A percentile compares a stretch with the other conserved stretches of the same genome.
Evolutionary conservation across 2,888 invertebrate species (phyloP).

Genomic region (Drosophila bunnanda): DNA sequence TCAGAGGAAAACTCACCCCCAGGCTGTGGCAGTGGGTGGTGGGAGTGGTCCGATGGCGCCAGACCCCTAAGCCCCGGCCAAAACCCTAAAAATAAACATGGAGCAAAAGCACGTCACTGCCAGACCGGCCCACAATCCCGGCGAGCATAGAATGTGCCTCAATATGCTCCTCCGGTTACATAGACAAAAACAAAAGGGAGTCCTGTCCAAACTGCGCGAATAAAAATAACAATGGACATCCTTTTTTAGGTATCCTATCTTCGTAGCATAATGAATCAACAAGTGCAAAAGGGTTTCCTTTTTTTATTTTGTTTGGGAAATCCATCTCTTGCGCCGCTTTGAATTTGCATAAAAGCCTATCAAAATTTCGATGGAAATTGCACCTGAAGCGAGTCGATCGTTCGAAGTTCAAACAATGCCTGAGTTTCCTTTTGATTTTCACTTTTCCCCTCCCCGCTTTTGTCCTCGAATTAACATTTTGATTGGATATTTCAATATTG

Average conservation of each 20-base stretch:
- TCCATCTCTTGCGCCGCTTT: slow-evolving; percentile 7
- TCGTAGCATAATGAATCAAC: slow-evolving; percentile 58
- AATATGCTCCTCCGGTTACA: slow-evolving; percentile 48
- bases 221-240: slow-evolving; percentile 32
- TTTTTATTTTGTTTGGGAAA: slow-evolving; percentile 8
- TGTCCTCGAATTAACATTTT: slow-evolving; percentile 74
- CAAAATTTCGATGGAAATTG: slow-evolving; percentile 27
- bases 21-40: no score
- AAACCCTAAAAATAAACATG: slow-evolving; percentile 60
- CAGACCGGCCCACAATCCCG: slow-evolving; percentile 13
- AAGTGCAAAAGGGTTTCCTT: slow-evolving; percentile 50
- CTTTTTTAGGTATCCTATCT: slow-evolving; percentile 14
- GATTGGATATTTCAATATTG: slow-evolving; percentile 80
- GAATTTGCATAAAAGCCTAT: slow-evolving; percentile 65
- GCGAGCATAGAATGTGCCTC: slow-evolving; percentile 47
- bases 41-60: slow-evolving; percentile 44
- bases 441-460: slow-evolving; percentile 16
- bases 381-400: slow-evolving; percentile 18
- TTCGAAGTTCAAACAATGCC: slow-evolving; percentile 17
- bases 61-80: slow-evolving; percentile 37
- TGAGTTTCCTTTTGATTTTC: slow-evolving; percentile 31
- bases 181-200: slow-evolving; percentile 15
- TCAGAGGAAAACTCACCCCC: not conserved
- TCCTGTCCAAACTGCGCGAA: slow-evolving; percentile 6
- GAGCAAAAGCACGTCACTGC: slow-evolving; percentile 33